A percentile compares a stretch with the other conserved stretches of the same genome.
These are phyloP conservation scores for Chelonia mydas DNA, from an alignment of 2,797 vertebrate species.

Conservation along the genomic window DNA sequence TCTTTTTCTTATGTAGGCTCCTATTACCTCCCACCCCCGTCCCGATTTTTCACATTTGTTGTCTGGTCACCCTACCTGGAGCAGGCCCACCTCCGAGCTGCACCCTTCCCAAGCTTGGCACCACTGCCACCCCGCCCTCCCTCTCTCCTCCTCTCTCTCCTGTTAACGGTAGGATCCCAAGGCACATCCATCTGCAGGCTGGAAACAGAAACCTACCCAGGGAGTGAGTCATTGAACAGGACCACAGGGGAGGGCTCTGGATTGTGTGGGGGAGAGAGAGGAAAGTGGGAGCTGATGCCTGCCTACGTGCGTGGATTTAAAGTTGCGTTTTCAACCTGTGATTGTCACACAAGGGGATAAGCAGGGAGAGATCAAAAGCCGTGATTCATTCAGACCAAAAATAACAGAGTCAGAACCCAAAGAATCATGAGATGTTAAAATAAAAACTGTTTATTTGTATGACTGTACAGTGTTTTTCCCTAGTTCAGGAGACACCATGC, in stretches of 20 bases:
- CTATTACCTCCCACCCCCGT: too few species aligned
- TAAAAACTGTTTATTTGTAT: neutral
- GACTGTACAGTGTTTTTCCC: neutral
- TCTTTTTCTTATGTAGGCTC: too few species aligned
- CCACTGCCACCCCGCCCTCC: neutral
- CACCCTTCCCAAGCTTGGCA: neutral
- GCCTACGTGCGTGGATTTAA: conserved; percentile 63
- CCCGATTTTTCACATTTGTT: too few species aligned
- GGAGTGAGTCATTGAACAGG: neutral
- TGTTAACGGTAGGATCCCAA: accelerated
- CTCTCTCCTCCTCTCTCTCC: neutral
- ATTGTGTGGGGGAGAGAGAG: conserved; percentile 11
- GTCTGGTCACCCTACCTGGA: neutral
- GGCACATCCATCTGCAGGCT: neutral
- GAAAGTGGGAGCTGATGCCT: conserved; percentile 31
- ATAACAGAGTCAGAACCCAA: conserved; percentile 59
- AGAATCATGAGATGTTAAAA: conserved; percentile 70
- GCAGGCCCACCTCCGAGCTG: neutral
- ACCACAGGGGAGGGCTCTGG: neutral
- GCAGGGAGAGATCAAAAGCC: conserved; percentile 61
- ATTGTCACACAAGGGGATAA: conserved; percentile 73
- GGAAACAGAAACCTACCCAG: neutral
- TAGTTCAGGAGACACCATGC: neutral
- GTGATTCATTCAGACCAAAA: conserved; percentile 72
- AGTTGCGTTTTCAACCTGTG: conserved; percentile 66